Conservation (phyloP, 1,140 invertebrate genomes). For the Sycophila sp. region DNA sequence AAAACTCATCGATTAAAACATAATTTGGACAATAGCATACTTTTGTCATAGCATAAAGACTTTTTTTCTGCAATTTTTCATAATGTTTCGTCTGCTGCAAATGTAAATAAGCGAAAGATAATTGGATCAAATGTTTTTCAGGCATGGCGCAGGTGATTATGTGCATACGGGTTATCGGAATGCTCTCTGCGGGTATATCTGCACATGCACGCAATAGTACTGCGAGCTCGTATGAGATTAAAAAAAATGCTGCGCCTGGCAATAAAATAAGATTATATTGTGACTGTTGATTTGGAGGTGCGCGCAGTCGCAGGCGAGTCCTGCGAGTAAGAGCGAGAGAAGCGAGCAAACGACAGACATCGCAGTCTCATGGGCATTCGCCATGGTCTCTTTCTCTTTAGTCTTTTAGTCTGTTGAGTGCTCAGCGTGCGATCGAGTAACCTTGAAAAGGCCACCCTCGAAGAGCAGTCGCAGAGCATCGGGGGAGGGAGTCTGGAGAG, state of each 20-base stretch:
- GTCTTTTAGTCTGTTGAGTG: neutral
- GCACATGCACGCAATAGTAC: neutral
- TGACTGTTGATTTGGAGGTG: too few relatives aligned
- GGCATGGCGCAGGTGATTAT: slow-evolving; percentile 40
- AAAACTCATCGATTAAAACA: neutral
- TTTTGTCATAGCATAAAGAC: too few relatives aligned
- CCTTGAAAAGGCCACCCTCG: slow-evolving; percentile 61
- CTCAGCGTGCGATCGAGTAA: slow-evolving; percentile 41
- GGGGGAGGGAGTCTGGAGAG: slow-evolving; percentile 31
- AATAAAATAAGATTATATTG: too few relatives aligned
- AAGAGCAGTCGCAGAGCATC: slow-evolving; percentile 49
- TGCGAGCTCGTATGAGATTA: neutral
- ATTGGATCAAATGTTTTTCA: slow-evolving; percentile 18
- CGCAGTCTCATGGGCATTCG: neutral
- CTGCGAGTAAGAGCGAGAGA: neutral
- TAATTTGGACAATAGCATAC: too few relatives aligned
- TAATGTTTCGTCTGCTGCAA: too few relatives aligned
- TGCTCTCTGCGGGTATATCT: slow-evolving; percentile 26
- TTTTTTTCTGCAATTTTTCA: too few relatives aligned
- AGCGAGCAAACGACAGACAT: neutral
- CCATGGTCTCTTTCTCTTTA: neutral
- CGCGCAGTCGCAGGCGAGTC: too few relatives aligned
- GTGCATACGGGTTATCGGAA: slow-evolving; percentile 37
- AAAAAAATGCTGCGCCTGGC: too few relatives aligned
- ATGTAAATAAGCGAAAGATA: slow-evolving; percentile 7